Conservation (phyloP, 2,113 vertebrate species). For the Catagonus wagneri region DNA sequence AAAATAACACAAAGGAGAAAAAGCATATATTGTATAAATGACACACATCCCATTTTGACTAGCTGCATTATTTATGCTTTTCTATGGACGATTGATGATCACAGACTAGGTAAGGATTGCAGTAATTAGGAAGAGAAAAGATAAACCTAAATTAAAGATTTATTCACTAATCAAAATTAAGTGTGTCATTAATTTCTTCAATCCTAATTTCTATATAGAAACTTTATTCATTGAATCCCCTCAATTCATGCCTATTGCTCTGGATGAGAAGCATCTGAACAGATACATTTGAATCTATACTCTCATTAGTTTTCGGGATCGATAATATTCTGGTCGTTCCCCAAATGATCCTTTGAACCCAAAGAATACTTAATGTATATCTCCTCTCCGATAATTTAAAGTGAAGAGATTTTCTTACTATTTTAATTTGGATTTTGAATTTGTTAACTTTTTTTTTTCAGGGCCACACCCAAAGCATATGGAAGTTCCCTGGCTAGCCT, state of each 20-base stretch:
- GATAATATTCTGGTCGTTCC: background rate
- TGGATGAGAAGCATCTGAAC: background rate
- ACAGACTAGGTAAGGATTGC: background rate
- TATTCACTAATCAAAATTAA: conserved; percentile 63
- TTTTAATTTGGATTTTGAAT: conserved; percentile 43
- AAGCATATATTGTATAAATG: conserved; percentile 58
- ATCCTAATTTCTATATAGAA: conserved; percentile 31
- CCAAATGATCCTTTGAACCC: conserved; percentile 24
- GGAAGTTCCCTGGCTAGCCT: too few relatives aligned
- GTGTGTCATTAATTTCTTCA: conserved; percentile 54
- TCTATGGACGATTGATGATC: background rate
- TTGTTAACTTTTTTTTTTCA: background rate
- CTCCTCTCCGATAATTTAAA: conserved; percentile 19
- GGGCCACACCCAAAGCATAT: too few relatives aligned
- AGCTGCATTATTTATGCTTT: conserved; percentile 27
- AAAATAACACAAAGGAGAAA: conserved; percentile 67
- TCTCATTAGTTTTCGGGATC: background rate
- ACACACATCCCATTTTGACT: conserved; percentile 52
- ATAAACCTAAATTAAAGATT: conserved; percentile 57
- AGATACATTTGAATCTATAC: background rate
- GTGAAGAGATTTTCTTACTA: background rate
- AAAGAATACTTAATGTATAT: background rate
- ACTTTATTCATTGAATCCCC: background rate
- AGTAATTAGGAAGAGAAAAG: conserved; percentile 35
- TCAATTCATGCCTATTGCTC: background rate